Conservation (phyloP, 2,888 invertebrate species). For the Antheraea assamensis region DNA sequence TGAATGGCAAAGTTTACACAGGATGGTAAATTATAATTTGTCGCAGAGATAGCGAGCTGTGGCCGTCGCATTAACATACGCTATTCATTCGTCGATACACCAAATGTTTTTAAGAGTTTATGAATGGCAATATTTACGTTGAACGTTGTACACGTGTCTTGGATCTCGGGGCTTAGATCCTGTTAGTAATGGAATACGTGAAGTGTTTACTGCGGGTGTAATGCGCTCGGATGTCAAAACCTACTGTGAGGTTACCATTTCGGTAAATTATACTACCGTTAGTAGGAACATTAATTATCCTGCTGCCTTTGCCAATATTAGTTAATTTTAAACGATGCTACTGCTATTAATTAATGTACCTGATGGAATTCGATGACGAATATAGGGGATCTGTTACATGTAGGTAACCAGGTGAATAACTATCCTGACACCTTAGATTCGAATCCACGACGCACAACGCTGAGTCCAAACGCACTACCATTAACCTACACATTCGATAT, state of each 20-base stretch:
- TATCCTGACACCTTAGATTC: not conserved
- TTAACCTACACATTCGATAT: not conserved
- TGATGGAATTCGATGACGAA: no score
- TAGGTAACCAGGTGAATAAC: not conserved
- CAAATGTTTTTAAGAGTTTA: conserved; percentile 18
- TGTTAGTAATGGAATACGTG: not conserved
- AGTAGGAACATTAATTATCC: no score
- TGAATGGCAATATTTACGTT: conserved; percentile 1
- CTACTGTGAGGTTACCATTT: not conserved
- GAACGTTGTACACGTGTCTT: not conserved
- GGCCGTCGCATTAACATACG: conserved; percentile 3
- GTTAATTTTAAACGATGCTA: no score
- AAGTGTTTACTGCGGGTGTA: not conserved
- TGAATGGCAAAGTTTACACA: not conserved
- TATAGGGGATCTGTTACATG: no score
- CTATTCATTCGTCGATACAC: conserved; percentile 4
- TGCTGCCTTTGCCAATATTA: no score
- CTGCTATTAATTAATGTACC: no score
- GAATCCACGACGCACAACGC: not conserved
- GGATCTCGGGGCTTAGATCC: not conserved
- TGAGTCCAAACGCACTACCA: no score
- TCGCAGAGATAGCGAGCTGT: not conserved
- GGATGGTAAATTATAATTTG: not conserved
- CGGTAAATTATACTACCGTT: not conserved
- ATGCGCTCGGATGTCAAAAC: not conserved